These are phyloP conservation scores for Lipophrys pholis DNA, from an alignment of 2,113 vertebrate species.

Conservation along the genomic window DNA sequence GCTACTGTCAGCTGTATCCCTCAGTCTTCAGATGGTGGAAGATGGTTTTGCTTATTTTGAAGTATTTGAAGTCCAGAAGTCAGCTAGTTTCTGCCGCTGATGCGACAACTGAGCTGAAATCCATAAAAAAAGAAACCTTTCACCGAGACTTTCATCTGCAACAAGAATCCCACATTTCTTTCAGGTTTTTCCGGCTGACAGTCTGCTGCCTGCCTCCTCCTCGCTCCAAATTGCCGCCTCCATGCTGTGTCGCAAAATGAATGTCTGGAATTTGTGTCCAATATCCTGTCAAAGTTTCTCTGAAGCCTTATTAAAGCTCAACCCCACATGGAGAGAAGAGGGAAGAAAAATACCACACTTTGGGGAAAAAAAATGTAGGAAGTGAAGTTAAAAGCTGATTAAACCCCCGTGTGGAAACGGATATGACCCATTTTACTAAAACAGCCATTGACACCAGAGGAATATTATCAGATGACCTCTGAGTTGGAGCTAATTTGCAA, in stretches of 20 bases:
- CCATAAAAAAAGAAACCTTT: no score
- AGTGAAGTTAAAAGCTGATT: no score
- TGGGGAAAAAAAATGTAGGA: not conserved
- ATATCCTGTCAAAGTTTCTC: not conserved
- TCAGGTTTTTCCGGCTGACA: not conserved
- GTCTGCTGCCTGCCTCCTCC: conserved; percentile 5
- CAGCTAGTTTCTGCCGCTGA: no score
- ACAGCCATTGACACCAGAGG: not conserved
- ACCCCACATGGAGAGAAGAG: not conserved
- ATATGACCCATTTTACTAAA: not conserved
- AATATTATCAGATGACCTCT: conserved; percentile 25
- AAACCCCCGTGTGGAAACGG: not conserved
- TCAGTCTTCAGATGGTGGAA: no score
- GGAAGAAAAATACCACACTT: not conserved
- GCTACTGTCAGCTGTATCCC: no score
- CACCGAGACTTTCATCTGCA: no score
- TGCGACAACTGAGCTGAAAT: no score
- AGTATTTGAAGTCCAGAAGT: no score
- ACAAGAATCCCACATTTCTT: not conserved
- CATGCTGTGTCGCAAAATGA: not conserved
- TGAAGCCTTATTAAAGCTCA: conserved; percentile 3
- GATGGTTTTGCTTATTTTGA: no score
- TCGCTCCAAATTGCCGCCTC: not conserved
- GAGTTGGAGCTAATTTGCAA: conserved; percentile 26
- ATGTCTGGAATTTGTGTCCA: conserved; percentile 9